Evolutionary conservation across 2,888 invertebrate genomes (phyloP), one percentile per base, ranked within the genome.

Genomic region (Pediacus dermestoides): DNA sequence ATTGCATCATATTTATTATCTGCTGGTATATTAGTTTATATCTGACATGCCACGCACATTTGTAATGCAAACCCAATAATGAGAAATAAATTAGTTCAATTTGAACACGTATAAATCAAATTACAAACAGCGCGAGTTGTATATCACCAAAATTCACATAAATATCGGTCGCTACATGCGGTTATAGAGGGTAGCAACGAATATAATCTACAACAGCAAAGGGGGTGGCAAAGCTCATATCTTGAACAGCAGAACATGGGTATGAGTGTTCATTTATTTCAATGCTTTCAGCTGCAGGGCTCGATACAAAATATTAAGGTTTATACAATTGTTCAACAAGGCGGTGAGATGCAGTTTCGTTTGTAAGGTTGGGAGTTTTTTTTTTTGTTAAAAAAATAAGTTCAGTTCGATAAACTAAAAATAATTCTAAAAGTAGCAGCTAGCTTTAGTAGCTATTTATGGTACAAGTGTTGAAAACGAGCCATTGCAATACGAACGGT

Each of bases 61-160:
- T 50, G 48, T 50, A 52, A 43, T 42, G 42, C 44, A 46, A 47
- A 47, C 47, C 53, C 50, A 52, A 55, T 61, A 58, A 58, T 55
- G 53, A 57, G 54, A 46, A 51, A 46, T 53, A 55, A 54, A 61
- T 60, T 59, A 58, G 56, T 57, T 53, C 51, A 50, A 55, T 55
- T 60, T 57, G 53, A 53, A 48, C 52, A 40, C 43, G 45, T 53
- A 56, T 58, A 60, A 61, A 60, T 60, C 60, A 61, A 55, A 58
- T 61, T 60, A 57, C 46, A 52, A 59, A 50, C 48, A 50, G 55
- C 50, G 43, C 44, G 44, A 48, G 48, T 46, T 50, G 47, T 51
- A 46, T 54, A 52, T 55, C 53, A 48, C 50, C 52, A 46, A 53
- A 55, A 52, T 55, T 55, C 56, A 48, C 57, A 57, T 57, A 57